Evolutionary conservation across 2,113 vertebrate species (phyloP), one percentile per base, ranked within the genome.

Genomic region (Atlantisia rogersi): DNA sequence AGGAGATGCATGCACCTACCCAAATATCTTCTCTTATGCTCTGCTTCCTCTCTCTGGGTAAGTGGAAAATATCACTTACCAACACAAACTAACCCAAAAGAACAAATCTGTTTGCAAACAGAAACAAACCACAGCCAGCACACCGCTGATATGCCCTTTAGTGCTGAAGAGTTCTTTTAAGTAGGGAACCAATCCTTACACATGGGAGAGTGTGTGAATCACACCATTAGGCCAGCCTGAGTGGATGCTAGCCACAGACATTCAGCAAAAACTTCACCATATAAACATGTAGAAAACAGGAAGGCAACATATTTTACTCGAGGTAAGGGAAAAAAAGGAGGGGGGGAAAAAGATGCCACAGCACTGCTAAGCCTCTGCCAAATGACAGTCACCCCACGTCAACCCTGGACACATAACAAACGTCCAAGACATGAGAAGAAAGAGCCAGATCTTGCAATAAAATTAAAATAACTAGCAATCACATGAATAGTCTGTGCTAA

Each of bases 351-450:
- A 35, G 5, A 35, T 7, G 18, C 29, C 37, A 35, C 35, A 60
- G 77, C 12, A 39, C 32, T 62, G 56, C 20, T 75, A 64, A 91
- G 24, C 53, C 32, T 91, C 65, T 95, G 82, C 35, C 90, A 77
- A 76, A 68, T 73, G 62, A 84, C 60, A 85, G 48, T 56, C 53
- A 84, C 77, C 68, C 60, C 65, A 3, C 9, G 6, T 75, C 79
- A 63, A 52, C 24, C 39, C 39, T 79, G 62, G 53, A 77, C 81
- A 65, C 16, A 37, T 6, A 44, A 69, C 88, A 90, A 73, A 26
- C 62, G 65, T 62, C 52, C 31, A 82, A 69, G 40, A 37, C 18
- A 28, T 16, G 10, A 69, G 32, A 39, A 74, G 17, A 35, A 28
- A 24, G 25, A 48, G 24, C 5, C 6, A 75, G 44, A 73, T 77